A percentile compares a stretch with the other conserved stretches of the same genome.
These are phyloP conservation scores for Brachionus rotundiformis DNA, from an alignment of 1,140 invertebrate genomes.

Conservation along the genomic window DNA sequence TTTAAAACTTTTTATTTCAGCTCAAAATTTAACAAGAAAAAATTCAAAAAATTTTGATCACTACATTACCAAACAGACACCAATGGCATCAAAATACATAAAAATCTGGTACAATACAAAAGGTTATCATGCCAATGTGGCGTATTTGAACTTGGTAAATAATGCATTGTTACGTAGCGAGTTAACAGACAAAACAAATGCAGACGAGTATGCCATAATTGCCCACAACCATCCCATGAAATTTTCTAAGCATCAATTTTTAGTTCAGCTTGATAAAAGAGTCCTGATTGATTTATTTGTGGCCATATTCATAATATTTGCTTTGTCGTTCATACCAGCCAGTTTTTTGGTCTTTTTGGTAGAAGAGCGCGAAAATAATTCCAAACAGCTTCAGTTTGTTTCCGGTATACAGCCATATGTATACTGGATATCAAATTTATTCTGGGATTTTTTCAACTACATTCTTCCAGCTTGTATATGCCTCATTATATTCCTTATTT, in stretches of 20 bases:
- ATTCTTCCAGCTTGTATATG: neutral
- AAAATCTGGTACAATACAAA: conserved; percentile 82
- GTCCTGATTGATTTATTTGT: conserved; percentile 64
- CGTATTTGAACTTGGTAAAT: conserved; percentile 75
- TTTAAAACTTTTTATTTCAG: neutral
- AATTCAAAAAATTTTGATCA: neutral
- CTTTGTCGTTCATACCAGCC: conserved; percentile 60
- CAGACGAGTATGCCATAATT: conserved; percentile 64
- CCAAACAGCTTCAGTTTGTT: conserved; percentile 60
- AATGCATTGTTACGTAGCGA: conserved; percentile 68
- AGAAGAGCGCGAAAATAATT: conserved; percentile 57
- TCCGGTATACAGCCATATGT: conserved; percentile 58
- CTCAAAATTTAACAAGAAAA: neutral
- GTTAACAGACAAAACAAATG: conserved; percentile 58
- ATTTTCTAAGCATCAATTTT: conserved; percentile 65
- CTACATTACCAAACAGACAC: neutral
- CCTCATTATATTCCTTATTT: conserved; percentile 63
- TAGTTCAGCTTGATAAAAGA: conserved; percentile 55
- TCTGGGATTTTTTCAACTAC: conserved; percentile 57
- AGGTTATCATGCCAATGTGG: conserved; percentile 74
- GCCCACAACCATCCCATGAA: conserved; percentile 72
- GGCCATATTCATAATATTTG: conserved; percentile 66
- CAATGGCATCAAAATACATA: neutral
- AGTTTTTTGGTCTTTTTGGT: conserved; percentile 58
- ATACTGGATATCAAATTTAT: conserved; percentile 59